Percentiles rank a stretch among this genome's conserved stretches.
phyloP scores from a whole-genome alignment of 1,140 invertebrate species.

The Charaxes varanes region DNA sequence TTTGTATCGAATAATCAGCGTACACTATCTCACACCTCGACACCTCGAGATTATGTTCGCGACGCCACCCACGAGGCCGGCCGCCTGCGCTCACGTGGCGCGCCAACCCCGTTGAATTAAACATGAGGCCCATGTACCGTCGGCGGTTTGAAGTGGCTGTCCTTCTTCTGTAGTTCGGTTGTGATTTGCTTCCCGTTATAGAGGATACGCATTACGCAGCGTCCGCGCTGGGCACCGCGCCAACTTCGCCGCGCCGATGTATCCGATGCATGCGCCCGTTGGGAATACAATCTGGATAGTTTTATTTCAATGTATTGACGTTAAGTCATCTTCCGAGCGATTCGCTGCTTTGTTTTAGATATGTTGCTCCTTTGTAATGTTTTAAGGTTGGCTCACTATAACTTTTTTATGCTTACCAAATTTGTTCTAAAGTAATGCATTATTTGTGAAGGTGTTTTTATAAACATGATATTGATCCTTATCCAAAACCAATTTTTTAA shows the following conservation, averaged over 20 bases:
- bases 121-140: conserved; percentile 23
- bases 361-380: conserved; percentile 1
- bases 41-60: conserved; percentile 2
- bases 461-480: too few relatives aligned
- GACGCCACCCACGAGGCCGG: conserved; percentile 4
- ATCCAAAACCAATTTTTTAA: too few relatives aligned
- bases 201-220: too few relatives aligned
- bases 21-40: too few relatives aligned
- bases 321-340: conserved; percentile 20
- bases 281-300: conserved; percentile 14
- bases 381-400: too few relatives aligned
- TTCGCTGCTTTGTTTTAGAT: conserved; percentile 1
- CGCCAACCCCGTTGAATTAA: conserved; percentile 41
- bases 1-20: too few relatives aligned
- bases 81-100: conserved; percentile 11
- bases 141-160: conserved; percentile 22
- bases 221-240: conserved; percentile 38
- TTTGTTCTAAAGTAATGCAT: too few relatives aligned
- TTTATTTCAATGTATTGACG: conserved; percentile 35
- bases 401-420: too few relatives aligned
- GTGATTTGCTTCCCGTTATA: conserved; percentile 35
- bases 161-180: conserved; percentile 18
- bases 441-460: too few relatives aligned
- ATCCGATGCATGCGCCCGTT: conserved; percentile 12
- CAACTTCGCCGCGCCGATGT: conserved; percentile 24